Evolutionary conservation across 2,797 vertebrate genomes (phyloP).

Genomic region (Tinamus major): DNA sequence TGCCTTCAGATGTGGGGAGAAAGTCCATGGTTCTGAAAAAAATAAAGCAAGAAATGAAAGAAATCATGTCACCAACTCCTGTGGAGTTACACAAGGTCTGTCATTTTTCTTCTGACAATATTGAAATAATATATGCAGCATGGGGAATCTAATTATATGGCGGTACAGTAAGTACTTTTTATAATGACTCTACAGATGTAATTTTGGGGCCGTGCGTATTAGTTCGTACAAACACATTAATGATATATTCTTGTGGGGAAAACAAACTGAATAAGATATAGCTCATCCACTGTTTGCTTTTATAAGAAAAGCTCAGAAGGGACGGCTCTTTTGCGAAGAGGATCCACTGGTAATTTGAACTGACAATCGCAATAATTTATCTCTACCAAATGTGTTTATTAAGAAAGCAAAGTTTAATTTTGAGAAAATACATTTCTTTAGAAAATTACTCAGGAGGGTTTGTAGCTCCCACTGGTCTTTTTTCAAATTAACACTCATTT

Average conservation of each 20-base stretch:
- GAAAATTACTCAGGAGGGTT: conserved; percentile 32
- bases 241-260: conserved; percentile 38
- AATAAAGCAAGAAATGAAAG: conserved; percentile 96
- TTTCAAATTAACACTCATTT: conserved; percentile 47
- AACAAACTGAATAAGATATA: conserved; percentile 30
- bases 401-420: conserved; percentile 62
- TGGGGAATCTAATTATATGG: conserved; percentile 38
- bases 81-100: conserved; percentile 98
- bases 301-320: conserved; percentile 52
- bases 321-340: conserved; percentile 20
- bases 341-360: conserved; percentile 25
- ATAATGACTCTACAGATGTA: conserved; percentile 46
- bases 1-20: conserved; percentile 92
- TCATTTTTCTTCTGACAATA: conserved; percentile 42
- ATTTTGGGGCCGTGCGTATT: conserved; percentile 32
- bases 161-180: conserved; percentile 53
- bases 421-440: conserved; percentile 49
- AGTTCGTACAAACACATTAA: conserved; percentile 51
- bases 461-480: conserved; percentile 39
- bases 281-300: conserved; percentile 36
- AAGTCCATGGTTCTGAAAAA: conserved; percentile 93
- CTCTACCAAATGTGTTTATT: conserved; percentile 52
- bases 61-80: conserved; percentile 94
- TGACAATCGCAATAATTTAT: conserved; percentile 28
- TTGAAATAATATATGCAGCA: conserved; percentile 37